Evolutionary conservation across 1,140 invertebrate genomes (phyloP).

Genomic region (Bombus fervidus): DNA sequence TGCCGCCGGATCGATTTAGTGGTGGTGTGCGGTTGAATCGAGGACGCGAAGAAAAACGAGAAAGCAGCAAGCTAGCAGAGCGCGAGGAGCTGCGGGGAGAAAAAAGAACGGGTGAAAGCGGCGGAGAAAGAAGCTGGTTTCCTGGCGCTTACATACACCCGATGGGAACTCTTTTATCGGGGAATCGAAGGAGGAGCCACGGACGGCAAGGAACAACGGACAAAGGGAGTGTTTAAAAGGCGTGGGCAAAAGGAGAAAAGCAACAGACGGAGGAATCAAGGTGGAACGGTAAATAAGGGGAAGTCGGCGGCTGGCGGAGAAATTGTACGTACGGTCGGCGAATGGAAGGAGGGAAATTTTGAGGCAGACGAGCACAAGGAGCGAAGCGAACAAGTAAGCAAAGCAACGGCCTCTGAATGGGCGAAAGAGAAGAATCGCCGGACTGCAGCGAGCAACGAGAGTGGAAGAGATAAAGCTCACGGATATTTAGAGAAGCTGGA

Average conservation of each 20-base stretch:
- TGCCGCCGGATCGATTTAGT: constrained; percentile 29
- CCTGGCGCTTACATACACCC: constrained; percentile 28
- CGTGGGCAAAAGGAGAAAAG: background rate
- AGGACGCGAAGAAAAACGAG: background rate
- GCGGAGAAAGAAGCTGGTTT: constrained; percentile 22
- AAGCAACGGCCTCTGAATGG: constrained; percentile 9
- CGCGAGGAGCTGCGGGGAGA: background rate
- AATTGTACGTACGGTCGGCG: constrained; percentile 13
- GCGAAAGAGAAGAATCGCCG: constrained; percentile 10
- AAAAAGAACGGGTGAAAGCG: no score
- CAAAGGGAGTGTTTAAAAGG: constrained; percentile 48
- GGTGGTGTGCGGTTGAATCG: constrained; percentile 18
- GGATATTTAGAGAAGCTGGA: constrained; percentile 39
- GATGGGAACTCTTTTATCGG: constrained; percentile 35
- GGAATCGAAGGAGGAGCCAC: constrained; percentile 38
- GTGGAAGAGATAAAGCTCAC: constrained; percentile 44
- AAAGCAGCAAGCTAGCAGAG: background rate
- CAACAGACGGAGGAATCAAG: constrained; percentile 21
- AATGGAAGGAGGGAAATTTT: background rate
- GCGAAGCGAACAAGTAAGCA: background rate
- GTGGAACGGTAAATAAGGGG: constrained; percentile 41
- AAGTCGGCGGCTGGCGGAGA: background rate
- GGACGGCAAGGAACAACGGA: constrained; percentile 10
- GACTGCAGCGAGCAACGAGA: constrained; percentile 24
- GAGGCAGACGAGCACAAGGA: background rate